Conservation (phyloP, 2,797 vertebrate species). For the Malurus splendens region DNA sequence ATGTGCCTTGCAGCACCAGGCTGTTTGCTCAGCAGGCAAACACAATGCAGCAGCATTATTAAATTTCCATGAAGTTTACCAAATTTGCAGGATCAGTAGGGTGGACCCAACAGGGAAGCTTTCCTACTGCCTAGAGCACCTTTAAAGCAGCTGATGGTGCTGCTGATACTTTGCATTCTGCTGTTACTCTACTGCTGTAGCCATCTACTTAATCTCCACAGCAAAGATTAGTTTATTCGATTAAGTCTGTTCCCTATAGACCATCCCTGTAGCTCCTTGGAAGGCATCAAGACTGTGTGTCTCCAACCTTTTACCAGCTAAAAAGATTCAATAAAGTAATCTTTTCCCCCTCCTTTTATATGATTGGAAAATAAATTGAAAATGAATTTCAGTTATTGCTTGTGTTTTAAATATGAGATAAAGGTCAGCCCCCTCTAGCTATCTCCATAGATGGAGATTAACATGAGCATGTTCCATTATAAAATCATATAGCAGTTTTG, state of each 20-base stretch:
- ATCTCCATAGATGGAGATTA: slow-evolving; percentile 54
- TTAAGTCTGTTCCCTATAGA: slow-evolving; percentile 73
- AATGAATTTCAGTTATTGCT: slow-evolving; percentile 78
- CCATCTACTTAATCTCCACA: slow-evolving; percentile 71
- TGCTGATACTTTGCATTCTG: slow-evolving; percentile 70
- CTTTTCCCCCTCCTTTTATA: slow-evolving; percentile 69
- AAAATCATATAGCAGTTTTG: slow-evolving; percentile 50
- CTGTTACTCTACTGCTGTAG: slow-evolving; percentile 51
- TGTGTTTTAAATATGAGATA: slow-evolving; percentile 80
- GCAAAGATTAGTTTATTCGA: slow-evolving; percentile 80
- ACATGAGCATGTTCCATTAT: slow-evolving; percentile 37
- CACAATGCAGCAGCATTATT: slow-evolving; percentile 77
- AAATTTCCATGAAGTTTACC: slow-evolving; percentile 82
- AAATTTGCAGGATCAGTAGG: slow-evolving; percentile 78
- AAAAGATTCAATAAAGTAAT: slow-evolving; percentile 75
- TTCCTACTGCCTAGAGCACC: slow-evolving; percentile 67
- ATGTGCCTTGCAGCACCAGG: slow-evolving; percentile 71
- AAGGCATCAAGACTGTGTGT: slow-evolving; percentile 56
- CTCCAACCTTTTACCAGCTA: slow-evolving; percentile 65
- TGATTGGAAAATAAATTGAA: slow-evolving; percentile 84
- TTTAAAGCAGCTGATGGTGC: slow-evolving; percentile 65
- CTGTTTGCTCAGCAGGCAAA: slow-evolving; percentile 70
- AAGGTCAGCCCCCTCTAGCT: slow-evolving; percentile 64
- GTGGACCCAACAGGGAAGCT: slow-evolving; percentile 68
- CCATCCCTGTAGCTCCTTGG: slow-evolving; percentile 59